Conservation (phyloP, 23 tunicate species). For the Styela clava region DNA sequence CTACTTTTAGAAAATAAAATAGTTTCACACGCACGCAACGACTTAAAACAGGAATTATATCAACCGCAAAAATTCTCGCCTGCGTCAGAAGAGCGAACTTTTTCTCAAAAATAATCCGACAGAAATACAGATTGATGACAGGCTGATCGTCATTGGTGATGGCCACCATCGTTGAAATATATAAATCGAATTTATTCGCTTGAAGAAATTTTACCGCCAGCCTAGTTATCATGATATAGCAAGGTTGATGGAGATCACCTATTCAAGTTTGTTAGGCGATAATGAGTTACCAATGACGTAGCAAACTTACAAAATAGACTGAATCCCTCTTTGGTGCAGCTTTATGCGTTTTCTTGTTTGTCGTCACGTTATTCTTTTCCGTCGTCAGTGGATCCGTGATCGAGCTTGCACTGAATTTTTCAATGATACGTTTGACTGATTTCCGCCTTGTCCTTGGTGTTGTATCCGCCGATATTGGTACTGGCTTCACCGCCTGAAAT, state of each 20-base stretch:
- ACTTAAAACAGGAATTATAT: neutral
- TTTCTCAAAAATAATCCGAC: neutral
- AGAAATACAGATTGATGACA: neutral
- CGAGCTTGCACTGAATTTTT: neutral
- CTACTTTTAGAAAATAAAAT: too few relatives aligned
- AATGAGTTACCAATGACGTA: too few relatives aligned
- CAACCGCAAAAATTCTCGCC: neutral
- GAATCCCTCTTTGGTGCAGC: neutral
- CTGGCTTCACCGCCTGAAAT: neutral
- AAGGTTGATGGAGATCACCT: too few relatives aligned
- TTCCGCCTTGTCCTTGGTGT: slow-evolving; percentile 9
- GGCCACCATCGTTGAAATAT: neutral
- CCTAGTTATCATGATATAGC: too few relatives aligned
- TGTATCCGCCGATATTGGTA: neutral
- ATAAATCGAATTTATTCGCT: too few relatives aligned
- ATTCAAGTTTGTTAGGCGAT: too few relatives aligned
- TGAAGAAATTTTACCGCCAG: too few relatives aligned
- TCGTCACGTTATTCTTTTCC: neutral
- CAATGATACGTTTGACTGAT: slow-evolving; percentile 5
- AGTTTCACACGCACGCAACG: neutral
- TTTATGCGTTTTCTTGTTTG: neutral
- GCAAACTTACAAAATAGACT: neutral
- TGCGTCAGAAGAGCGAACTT: neutral
- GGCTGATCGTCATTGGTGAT: neutral
- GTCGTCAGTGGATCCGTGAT: neutral